A percentile compares a stretch with the other conserved stretches of the same genome.
These are phyloP conservation scores for Andrena bicolor DNA, from an alignment of 2,888 invertebrate species.

Conservation along the genomic window DNA sequence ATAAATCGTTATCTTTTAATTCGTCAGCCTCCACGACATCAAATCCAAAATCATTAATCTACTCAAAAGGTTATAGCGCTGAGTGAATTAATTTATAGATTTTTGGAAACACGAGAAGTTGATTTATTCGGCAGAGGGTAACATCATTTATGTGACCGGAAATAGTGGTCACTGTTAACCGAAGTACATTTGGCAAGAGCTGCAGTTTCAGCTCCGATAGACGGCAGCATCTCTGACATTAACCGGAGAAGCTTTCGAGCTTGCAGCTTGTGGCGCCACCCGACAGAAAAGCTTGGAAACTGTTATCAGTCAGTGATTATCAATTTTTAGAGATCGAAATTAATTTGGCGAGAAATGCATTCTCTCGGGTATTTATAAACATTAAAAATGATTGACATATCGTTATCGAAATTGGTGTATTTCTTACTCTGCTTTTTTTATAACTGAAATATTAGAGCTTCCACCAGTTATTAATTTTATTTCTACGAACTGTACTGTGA, in stretches of 20 bases:
- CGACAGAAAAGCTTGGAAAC: constrained; percentile 72
- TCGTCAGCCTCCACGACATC: constrained; percentile 32
- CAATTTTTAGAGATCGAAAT: constrained; percentile 35
- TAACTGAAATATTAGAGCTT: too few species aligned
- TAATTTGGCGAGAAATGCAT: constrained; percentile 2
- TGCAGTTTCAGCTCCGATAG: constrained; percentile 71
- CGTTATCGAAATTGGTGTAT: too few species aligned
- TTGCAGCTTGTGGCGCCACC: constrained; percentile 76
- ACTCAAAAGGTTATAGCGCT: not conserved
- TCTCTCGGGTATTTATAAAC: not conserved
- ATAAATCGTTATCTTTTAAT: not conserved
- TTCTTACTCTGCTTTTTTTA: too few species aligned
- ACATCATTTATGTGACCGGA: constrained; percentile 73
- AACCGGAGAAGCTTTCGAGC: constrained; percentile 68
- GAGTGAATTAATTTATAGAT: constrained; percentile 37
- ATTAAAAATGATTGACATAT: not conserved
- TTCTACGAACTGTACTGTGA: not conserved
- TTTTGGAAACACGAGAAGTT: constrained; percentile 38
- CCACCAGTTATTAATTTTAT: not conserved
- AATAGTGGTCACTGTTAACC: constrained; percentile 78
- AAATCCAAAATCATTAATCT: constrained; percentile 35
- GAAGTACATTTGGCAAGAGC: constrained; percentile 65
- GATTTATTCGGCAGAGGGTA: constrained; percentile 78
- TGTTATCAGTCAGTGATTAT: constrained; percentile 66
- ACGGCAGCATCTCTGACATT: constrained; percentile 76